Conservation (phyloP, 2,888 invertebrate species). For the Xanthia icteritia region DNA sequence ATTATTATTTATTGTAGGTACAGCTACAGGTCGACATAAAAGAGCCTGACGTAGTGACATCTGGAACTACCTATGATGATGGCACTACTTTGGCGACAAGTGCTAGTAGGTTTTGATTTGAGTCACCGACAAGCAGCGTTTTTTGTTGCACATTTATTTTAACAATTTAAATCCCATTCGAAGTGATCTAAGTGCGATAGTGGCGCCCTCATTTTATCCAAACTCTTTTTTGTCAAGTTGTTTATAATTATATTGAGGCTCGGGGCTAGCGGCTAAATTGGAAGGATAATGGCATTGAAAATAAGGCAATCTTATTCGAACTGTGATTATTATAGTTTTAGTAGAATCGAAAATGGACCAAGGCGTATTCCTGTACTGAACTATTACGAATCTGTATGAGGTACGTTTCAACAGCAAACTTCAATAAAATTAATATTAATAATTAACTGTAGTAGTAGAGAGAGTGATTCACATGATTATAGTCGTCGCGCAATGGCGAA, state of each 20-base stretch:
- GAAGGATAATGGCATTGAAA: not conserved
- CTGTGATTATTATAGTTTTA: not conserved
- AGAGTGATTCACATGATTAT: not conserved
- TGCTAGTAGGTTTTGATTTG: too few relatives aligned
- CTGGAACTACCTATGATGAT: too few relatives aligned
- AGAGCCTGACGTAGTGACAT: too few relatives aligned
- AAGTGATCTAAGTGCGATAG: too few relatives aligned
- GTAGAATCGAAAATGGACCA: not conserved
- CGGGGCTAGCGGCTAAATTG: not conserved
- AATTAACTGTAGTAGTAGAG: not conserved
- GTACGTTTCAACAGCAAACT: not conserved
- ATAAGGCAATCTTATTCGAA: not conserved
- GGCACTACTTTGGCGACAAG: too few relatives aligned
- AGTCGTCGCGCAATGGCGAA: not conserved
- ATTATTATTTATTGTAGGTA: slow-evolving; percentile 6
- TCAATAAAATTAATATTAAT: not conserved
- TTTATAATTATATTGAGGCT: not conserved
- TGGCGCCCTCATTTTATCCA: too few relatives aligned
- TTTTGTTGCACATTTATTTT: too few relatives aligned
- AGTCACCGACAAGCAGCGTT: too few relatives aligned
- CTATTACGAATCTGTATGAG: not conserved
- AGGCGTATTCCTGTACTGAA: not conserved
- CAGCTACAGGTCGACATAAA: not conserved
- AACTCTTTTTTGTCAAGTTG: too few relatives aligned
- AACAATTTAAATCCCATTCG: too few relatives aligned